Conservation (phyloP, 37 sponge, comb jelly and placozoan species). For the Oopsacas minuta region DNA sequence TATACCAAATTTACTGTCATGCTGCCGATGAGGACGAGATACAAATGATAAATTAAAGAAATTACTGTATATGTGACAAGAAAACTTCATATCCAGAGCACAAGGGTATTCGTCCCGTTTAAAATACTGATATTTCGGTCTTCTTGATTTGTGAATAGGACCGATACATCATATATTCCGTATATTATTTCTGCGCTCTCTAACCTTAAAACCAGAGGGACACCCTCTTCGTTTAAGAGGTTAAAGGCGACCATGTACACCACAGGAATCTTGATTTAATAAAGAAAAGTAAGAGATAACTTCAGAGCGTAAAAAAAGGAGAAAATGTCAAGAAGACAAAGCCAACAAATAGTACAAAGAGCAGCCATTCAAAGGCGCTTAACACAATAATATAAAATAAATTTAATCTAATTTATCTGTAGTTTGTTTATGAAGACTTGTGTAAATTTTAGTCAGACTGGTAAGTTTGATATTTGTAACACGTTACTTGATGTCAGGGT, state of each 20-base stretch:
- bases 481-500: too few relatives aligned
- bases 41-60: background rate
- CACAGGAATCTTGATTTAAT: background rate
- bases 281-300: background rate
- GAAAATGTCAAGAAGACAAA: background rate
- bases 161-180: background rate
- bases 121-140: background rate
- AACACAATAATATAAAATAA: background rate
- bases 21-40: background rate
- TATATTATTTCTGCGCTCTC: background rate
- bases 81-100: background rate
- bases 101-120: background rate
- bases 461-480: too few relatives aligned
- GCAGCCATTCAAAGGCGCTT: background rate
- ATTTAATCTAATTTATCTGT: background rate
- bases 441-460: too few relatives aligned
- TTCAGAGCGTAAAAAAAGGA: background rate
- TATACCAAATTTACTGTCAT: background rate
- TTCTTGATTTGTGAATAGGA: background rate
- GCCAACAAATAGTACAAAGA: background rate
- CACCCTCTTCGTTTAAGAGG: background rate
- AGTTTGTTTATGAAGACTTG: too few relatives aligned
- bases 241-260: background rate
- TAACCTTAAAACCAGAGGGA: background rate
- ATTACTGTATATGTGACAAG: too few relatives aligned